Evolutionary conservation across 2,113 vertebrate genomes (phyloP).

Genomic region (Gobiocypris rarus): DNA sequence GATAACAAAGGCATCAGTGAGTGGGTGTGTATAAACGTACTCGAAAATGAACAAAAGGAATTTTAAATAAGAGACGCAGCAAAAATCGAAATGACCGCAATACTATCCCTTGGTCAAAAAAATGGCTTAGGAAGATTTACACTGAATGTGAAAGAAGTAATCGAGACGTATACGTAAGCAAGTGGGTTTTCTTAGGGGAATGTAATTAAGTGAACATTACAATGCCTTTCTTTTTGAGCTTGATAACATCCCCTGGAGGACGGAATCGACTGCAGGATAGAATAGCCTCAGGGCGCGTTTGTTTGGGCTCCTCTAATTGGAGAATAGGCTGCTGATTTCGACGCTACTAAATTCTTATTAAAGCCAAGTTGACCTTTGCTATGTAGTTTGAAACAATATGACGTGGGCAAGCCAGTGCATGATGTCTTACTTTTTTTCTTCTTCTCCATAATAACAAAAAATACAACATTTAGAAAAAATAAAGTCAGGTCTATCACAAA

Average conservation of each 20-base stretch:
- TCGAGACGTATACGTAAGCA: background rate
- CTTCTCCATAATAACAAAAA: background rate
- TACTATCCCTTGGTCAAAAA: conserved; percentile 8
- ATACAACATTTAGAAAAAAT: background rate
- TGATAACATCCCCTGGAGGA: conserved; percentile 68
- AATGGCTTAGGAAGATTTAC: background rate
- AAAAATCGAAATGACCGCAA: conserved; percentile 25
- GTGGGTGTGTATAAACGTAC: conserved; percentile 1
- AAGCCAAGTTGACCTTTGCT: conserved; percentile 82
- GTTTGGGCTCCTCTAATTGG: conserved; percentile 84
- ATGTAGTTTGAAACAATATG: conserved; percentile 62
- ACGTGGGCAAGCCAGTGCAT: background rate
- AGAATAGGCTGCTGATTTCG: conserved; percentile 78
- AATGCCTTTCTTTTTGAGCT: conserved; percentile 67
- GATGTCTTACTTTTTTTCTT: background rate
- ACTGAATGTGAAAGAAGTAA: background rate
- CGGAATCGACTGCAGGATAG: conserved; percentile 61
- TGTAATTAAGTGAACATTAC: conserved; percentile 77
- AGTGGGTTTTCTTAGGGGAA: conserved; percentile 41
- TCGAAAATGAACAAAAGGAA: conserved; percentile 39
- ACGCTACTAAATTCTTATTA: conserved; percentile 78
- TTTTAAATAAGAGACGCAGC: conserved; percentile 3
- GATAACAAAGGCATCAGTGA: background rate
- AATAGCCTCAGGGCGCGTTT: conserved; percentile 77
- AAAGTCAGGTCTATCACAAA: background rate